These are phyloP conservation scores for Leucoraja erinaceus DNA, from an alignment of 2,113 vertebrate genomes.

Conservation along the genomic window DNA sequence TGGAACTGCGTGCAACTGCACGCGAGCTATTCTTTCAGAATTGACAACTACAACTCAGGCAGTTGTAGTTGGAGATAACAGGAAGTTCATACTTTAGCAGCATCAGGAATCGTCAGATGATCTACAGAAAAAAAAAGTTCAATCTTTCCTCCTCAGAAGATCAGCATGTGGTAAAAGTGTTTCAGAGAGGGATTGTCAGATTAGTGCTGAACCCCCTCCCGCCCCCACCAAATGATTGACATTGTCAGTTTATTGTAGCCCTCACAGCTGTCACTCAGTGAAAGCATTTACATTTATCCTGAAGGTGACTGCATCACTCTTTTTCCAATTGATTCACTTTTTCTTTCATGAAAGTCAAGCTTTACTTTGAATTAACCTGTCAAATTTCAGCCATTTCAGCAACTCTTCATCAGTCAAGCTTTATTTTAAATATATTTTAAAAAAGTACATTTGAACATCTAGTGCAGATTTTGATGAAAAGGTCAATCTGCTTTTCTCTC, in stretches of 20 bases:
- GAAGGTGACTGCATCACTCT: background rate
- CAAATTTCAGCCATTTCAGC: background rate
- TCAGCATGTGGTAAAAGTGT: background rate
- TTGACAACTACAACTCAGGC: too few relatives aligned
- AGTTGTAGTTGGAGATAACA: too few relatives aligned
- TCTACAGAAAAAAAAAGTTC: too few relatives aligned
- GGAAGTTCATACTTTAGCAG: background rate
- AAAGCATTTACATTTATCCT: background rate
- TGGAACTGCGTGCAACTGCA: too few relatives aligned
- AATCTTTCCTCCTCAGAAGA: background rate
- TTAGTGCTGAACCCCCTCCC: background rate
- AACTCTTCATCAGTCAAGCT: background rate
- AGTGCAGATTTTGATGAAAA: too few relatives aligned
- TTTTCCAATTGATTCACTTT: background rate
- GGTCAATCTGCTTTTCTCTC: too few relatives aligned
- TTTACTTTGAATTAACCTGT: background rate
- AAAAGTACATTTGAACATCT: background rate
- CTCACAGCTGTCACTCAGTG: background rate
- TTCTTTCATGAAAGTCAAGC: background rate
- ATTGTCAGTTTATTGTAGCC: background rate
- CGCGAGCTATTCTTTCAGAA: too few relatives aligned
- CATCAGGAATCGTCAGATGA: background rate
- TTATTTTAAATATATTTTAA: too few relatives aligned
- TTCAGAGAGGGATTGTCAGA: background rate
- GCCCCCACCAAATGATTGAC: background rate